Percentiles rank a stretch among this genome's conserved stretches.
These are phyloP conservation scores for Drosophila pectinifera DNA, from an alignment of 1,140 invertebrate species.

Conservation along the genomic window DNA sequence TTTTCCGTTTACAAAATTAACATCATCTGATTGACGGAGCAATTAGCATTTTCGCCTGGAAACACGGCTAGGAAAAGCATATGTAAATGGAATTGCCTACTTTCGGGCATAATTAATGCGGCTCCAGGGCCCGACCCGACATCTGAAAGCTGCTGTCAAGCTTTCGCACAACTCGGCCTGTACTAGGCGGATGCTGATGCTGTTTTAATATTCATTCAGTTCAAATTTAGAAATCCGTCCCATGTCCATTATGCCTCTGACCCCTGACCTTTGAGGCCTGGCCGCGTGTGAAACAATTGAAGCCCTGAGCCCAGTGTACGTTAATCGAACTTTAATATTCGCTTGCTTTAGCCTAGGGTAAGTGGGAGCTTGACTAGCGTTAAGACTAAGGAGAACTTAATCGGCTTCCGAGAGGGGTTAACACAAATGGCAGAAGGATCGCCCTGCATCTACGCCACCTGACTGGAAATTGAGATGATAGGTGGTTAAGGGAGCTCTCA, in stretches of 20 bases:
- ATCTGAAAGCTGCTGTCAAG: slow-evolving; percentile 52
- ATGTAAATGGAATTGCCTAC: slow-evolving; percentile 54
- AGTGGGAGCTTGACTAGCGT: slow-evolving; percentile 68
- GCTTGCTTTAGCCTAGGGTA: slow-evolving; percentile 63
- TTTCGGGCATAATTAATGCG: slow-evolving; percentile 63
- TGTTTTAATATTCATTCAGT: slow-evolving; percentile 30
- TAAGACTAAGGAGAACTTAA: slow-evolving; percentile 42
- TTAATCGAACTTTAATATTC: slow-evolving; percentile 78
- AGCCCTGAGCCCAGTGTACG: background rate
- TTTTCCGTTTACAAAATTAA: slow-evolving; percentile 10
- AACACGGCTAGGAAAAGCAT: slow-evolving; percentile 32
- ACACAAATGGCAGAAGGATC: slow-evolving; percentile 3
- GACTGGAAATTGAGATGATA: slow-evolving; percentile 26
- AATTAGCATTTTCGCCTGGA: slow-evolving; percentile 44
- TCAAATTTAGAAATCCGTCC: slow-evolving; percentile 21
- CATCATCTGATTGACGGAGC: slow-evolving; percentile 24
- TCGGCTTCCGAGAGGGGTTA: slow-evolving; percentile 1
- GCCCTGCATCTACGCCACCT: slow-evolving; percentile 19
- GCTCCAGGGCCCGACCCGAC: slow-evolving; percentile 15
- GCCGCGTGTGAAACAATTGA: slow-evolving; percentile 9
- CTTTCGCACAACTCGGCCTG: slow-evolving; percentile 26
- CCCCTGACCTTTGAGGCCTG: slow-evolving; percentile 7
- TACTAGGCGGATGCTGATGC: slow-evolving; percentile 12
- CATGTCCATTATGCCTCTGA: slow-evolving; percentile 9
- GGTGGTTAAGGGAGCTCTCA: background rate